Conservation (phyloP, 2,797 vertebrate species). For the Crenichthys baileyi region DNA sequence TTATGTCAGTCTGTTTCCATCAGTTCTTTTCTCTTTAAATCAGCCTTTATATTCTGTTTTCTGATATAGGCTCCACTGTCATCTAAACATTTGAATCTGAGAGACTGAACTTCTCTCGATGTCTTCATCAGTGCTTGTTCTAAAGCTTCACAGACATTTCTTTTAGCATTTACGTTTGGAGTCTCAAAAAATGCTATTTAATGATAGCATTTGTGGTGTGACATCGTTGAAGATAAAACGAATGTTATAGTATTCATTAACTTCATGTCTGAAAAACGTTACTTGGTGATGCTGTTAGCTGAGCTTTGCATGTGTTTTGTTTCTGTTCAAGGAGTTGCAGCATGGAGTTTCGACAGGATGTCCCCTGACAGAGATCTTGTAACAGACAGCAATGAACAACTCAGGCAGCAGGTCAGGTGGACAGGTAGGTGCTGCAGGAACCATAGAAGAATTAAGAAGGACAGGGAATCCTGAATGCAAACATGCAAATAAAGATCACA, state of each 20-base stretch:
- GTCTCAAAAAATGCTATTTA: too few relatives aligned
- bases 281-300: not conserved
- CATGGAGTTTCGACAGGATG: constrained; percentile 76
- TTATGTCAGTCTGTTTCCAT: not conserved
- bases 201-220: too few relatives aligned
- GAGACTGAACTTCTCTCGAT: not conserved
- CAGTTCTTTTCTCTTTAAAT: not conserved
- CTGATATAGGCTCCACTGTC: not conserved
- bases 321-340: constrained; percentile 66
- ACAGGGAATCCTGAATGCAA: not conserved
- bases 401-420: constrained; percentile 64
- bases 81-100: not conserved
- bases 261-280: not conserved
- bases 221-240: not conserved
- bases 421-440: constrained; percentile 57
- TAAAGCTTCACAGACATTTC: too few relatives aligned
- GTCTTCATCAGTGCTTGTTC: not conserved
- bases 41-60: not conserved
- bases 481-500: not conserved
- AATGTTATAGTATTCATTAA: not conserved
- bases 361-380: constrained; percentile 81
- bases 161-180: not conserved
- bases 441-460: not conserved
- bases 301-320: not conserved
- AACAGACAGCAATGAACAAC: constrained; percentile 70